Evolutionary conservation across 2,797 vertebrate genomes (phyloP).

Genomic region (Aeoliscus strigatus): DNA sequence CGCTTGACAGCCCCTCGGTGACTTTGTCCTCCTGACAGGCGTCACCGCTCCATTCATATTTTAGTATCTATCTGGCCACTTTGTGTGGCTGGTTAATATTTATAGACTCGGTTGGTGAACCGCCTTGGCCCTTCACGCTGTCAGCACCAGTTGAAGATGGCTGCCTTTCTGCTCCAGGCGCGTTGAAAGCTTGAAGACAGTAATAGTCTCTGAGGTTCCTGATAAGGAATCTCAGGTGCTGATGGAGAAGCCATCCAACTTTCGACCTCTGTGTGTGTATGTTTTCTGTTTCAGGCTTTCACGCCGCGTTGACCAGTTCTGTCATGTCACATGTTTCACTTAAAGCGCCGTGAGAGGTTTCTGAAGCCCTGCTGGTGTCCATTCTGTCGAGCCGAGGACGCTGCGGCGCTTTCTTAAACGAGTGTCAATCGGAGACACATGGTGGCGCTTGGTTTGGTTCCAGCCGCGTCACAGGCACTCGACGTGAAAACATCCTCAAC

Average conservation of each 20-base stretch:
- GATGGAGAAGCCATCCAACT: conserved; percentile 18
- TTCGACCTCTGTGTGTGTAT: conserved; percentile 5
- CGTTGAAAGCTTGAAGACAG: conserved; percentile 27
- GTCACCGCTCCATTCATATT: too few species aligned
- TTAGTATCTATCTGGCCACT: conserved; percentile 25
- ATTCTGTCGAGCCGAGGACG: conserved; percentile 28
- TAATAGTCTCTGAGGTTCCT: conserved; percentile 18
- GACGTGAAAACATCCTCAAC: conserved; percentile 21
- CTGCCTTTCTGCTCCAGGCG: conserved; percentile 7
- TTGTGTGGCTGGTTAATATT: conserved; percentile 35
- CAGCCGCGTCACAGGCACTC: conserved; percentile 18
- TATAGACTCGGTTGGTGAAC: conserved; percentile 16
- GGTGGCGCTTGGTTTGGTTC: too few species aligned
- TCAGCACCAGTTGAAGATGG: conserved; percentile 26
- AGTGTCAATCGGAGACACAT: conserved; percentile 21
- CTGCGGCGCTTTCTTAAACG: conserved; percentile 33
- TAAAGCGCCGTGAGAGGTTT: not conserved
- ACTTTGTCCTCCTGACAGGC: too few species aligned
- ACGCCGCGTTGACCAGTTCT: conserved; percentile 14
- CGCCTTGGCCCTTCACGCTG: conserved; percentile 35
- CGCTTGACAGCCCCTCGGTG: conserved; percentile 49
- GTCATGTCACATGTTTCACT: conserved; percentile 18
- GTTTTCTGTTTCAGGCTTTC: conserved; percentile 19
- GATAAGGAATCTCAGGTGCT: conserved; percentile 24
- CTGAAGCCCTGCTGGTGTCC: conserved; percentile 5